Percentiles rank a stretch among this genome's conserved stretches.
phyloP scores from a whole-genome alignment of 1,140 invertebrate species.

The Ridgeia piscesae region DNA sequence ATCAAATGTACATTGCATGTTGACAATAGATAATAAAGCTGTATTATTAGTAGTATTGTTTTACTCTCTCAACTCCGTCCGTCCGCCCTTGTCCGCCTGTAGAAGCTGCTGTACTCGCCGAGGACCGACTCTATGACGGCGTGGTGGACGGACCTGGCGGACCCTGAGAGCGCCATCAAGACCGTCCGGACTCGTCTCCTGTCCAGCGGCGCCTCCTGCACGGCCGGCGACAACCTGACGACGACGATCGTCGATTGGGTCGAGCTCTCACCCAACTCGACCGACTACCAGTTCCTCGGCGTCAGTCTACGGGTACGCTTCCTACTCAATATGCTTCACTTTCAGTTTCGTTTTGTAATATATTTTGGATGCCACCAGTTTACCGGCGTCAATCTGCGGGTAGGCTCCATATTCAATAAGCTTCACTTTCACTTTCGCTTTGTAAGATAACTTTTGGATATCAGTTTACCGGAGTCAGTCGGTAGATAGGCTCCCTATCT shows the following conservation, averaged over 20 bases:
- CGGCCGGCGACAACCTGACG: background rate
- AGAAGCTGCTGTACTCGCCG: conserved; percentile 36
- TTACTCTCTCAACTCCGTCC: background rate
- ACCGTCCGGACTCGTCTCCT: conserved; percentile 30
- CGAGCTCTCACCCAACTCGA: background rate
- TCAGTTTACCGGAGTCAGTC: too few relatives aligned
- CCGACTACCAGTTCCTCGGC: background rate
- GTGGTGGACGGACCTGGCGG: conserved; percentile 36
- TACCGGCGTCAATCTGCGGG: too few relatives aligned
- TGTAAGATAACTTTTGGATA: too few relatives aligned
- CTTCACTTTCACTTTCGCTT: too few relatives aligned
- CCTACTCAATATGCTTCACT: too few relatives aligned
- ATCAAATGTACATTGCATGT: too few relatives aligned
- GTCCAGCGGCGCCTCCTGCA: background rate
- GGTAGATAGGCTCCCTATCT: too few relatives aligned
- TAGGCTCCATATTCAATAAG: too few relatives aligned
- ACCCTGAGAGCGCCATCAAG: conserved; percentile 37
- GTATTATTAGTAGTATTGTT: too few relatives aligned
- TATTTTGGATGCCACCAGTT: too few relatives aligned
- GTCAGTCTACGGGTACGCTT: background rate
- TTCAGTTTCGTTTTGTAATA: too few relatives aligned
- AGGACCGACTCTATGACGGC: conserved; percentile 26
- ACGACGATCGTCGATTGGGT: background rate
- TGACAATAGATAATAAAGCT: too few relatives aligned
- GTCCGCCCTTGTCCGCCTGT: conserved; percentile 8